These are phyloP conservation scores for Anguilla anguilla DNA, from an alignment of 2,797 vertebrate species.

Conservation along the genomic window DNA sequence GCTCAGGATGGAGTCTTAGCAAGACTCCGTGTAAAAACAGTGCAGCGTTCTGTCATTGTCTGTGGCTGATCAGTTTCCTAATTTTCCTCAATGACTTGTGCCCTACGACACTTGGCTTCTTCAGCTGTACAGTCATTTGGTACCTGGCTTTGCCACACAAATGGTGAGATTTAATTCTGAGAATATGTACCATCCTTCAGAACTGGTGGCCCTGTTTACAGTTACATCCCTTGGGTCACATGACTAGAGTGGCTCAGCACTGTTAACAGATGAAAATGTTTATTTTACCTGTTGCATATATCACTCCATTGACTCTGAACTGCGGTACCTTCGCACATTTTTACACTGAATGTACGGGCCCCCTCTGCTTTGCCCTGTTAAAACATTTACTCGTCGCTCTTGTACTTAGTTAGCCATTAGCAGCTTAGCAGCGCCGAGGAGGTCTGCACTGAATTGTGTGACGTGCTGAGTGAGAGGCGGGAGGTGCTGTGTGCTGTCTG, in stretches of 20 bases:
- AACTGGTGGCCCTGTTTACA: background rate
- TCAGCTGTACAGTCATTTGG: background rate
- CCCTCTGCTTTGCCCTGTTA: background rate
- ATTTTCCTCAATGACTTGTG: background rate
- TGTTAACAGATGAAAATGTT: background rate
- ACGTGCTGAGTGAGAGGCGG: constrained; percentile 66
- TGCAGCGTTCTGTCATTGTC: background rate
- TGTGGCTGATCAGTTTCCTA: background rate
- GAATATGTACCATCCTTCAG: background rate
- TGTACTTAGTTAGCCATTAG: constrained; percentile 25
- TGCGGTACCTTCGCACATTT: background rate
- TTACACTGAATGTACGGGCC: background rate
- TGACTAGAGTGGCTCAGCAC: background rate
- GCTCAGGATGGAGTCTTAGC: constrained; percentile 36
- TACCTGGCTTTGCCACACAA: background rate
- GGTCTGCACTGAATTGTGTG: constrained; percentile 60
- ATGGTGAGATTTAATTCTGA: background rate
- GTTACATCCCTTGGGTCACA: background rate
- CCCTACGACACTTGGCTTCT: background rate
- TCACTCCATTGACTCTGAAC: background rate
- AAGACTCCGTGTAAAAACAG: constrained; percentile 15
- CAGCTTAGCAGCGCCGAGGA: constrained; percentile 44
- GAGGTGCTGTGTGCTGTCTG: constrained; percentile 67
- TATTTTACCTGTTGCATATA: background rate
- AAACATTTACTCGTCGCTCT: background rate